Evolutionary conservation across 2,797 vertebrate genomes (phyloP), one percentile per base, ranked within the genome.

Genomic region (Chrosomus eos): DNA sequence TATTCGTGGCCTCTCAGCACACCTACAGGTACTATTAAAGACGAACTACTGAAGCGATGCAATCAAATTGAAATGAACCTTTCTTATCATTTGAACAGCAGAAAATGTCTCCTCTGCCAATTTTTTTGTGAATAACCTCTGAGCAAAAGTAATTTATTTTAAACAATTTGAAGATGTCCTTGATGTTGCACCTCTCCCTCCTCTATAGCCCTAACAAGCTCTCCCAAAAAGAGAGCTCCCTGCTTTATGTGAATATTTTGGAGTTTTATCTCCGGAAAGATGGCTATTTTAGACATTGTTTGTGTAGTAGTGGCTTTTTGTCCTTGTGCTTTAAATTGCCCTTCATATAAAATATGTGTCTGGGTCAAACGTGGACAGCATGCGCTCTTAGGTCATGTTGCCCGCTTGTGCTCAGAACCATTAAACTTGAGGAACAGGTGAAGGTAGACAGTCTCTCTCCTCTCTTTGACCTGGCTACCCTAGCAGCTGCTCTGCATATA

Each of bases 101-200:
- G 71, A 73, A 45, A 85, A 73, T 53, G 82, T n/a, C 55, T 26
- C 66, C 26, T 79, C 77, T 64, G 77, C 55, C 78, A 55, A 70
- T 76, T 79, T 80, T 53, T 71, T 82, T 75, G 81, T 75, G 67
- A 87, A 84, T 62, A 82, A 80, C 78, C 60, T 81, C 72, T n/a
- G 51, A 79, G 67, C 13, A 58, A 67, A 81, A 79, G 45, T 84
- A 53, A 85, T 82, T 80, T 48, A 72, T 71, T 64, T 71, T 78
- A 53, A 81, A 71, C 71, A 45, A 80, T 75, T 81, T 83, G 23
- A 83, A 76, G 72, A 83, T 76, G n/a, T 28, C 67, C 68, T 28
- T 45, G 53, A 36, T 71, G 38, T 75, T 74, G 19, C 62, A 60
- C 36, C 53, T 31, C 36, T 73, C 36, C 58, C 40, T 51, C 19